Conservation (phyloP, 2,113 vertebrate species). For the Ivindomyrus marchei region DNA sequence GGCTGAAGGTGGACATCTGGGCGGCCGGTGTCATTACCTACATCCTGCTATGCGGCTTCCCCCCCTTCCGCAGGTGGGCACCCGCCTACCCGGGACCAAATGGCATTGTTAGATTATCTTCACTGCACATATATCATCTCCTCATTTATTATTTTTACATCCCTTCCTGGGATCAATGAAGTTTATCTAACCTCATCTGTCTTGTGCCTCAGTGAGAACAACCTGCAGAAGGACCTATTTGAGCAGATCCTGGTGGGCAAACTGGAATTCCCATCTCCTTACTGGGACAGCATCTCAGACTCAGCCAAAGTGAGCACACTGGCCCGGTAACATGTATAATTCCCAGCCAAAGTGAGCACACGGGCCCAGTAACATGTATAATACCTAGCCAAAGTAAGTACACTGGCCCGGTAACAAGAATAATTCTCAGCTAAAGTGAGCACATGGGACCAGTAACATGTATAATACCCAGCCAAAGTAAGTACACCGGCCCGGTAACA, state of each 20-base stretch:
- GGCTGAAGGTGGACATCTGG: conserved; percentile 97
- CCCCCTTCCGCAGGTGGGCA: conserved; percentile 83
- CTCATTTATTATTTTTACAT: neutral
- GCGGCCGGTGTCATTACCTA: conserved; percentile 93
- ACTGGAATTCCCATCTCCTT: conserved; percentile 92
- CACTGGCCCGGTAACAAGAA: neutral
- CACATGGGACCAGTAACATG: neutral
- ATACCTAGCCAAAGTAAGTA: neutral
- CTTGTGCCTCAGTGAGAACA: conserved; percentile 76
- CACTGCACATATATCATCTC: neutral
- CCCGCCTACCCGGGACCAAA: neutral
- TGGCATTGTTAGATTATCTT: neutral
- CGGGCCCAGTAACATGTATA: neutral
- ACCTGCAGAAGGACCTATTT: conserved; percentile 93
- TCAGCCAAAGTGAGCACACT: conserved; percentile 76
- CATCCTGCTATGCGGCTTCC: conserved; percentile 95
- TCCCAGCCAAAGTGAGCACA: neutral
- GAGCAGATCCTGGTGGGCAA: conserved; percentile 93
- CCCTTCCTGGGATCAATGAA: neutral
- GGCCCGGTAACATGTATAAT: neutral
- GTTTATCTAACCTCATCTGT: neutral
- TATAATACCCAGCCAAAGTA: conserved; percentile 66
- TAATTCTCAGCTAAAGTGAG: neutral
- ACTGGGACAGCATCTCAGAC: conserved; percentile 91
- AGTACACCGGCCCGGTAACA: conserved; percentile 20